These are phyloP conservation scores for Uloborus plumipes DNA, from an alignment of 2,888 invertebrate species.

Conservation along the genomic window DNA sequence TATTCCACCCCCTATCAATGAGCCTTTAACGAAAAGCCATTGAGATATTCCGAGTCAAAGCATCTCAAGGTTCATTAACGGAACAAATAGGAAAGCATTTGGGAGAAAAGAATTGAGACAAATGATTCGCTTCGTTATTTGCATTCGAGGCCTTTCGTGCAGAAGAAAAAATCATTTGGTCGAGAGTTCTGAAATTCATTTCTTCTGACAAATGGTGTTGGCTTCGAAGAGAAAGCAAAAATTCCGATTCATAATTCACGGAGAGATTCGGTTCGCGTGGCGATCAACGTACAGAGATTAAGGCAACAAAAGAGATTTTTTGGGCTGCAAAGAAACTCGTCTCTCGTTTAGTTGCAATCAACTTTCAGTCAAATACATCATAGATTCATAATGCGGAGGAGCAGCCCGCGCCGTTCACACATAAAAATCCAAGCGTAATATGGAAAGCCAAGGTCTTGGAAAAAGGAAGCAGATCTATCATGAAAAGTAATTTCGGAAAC, in stretches of 20 bases:
- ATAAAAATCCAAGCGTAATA: conserved; percentile 62
- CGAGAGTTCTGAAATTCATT: conserved; percentile 28
- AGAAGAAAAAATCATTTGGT: conserved; percentile 8
- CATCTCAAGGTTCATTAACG: conserved; percentile 25
- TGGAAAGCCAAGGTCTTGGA: conserved; percentile 56
- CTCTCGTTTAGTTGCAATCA: conserved; percentile 55
- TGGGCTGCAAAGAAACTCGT: conserved; percentile 26
- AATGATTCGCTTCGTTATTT: conserved; percentile 4
- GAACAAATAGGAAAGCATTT: conserved; percentile 27
- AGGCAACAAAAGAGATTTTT: conserved; percentile 58
- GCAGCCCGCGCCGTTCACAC: conserved; percentile 55
- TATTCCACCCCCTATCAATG: conserved; percentile 31
- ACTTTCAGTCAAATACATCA: conserved; percentile 45
- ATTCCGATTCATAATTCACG: conserved; percentile 55
- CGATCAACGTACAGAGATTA: conserved; percentile 50
- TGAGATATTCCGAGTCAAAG: conserved; percentile 14
- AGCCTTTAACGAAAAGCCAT: conserved; percentile 35
- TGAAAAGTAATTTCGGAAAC: conserved; percentile 59
- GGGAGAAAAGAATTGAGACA: conserved; percentile 40
- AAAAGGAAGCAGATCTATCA: conserved; percentile 56
- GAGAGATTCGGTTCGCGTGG: conserved; percentile 28
- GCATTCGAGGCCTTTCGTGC: not conserved
- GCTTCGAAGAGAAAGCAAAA: conserved; percentile 29
- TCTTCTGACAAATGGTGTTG: conserved; percentile 15
- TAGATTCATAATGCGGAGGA: conserved; percentile 28